Evolutionary conservation across 2,797 vertebrate species (phyloP).

Genomic region (Dallia pectoralis): DNA sequence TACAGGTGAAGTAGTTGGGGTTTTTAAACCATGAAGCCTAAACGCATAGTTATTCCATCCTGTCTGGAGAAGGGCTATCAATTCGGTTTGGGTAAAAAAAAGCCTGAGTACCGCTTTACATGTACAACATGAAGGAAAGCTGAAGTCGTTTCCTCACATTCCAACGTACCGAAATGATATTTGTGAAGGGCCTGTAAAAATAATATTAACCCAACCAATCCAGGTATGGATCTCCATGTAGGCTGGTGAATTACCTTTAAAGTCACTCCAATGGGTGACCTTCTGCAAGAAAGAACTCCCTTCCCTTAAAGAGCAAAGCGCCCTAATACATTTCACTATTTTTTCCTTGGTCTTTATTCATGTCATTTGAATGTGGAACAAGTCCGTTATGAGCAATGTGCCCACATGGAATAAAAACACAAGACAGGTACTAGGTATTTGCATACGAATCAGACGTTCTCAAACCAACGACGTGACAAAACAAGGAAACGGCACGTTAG

Average conservation of each 20-base stretch:
- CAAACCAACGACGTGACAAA: not conserved
- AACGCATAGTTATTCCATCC: too few species aligned
- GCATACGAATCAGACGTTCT: not conserved
- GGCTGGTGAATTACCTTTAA: slow-evolving; percentile 26
- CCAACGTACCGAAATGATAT: not conserved
- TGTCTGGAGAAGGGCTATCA: not conserved
- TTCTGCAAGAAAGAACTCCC: slow-evolving; percentile 47
- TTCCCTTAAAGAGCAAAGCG: slow-evolving; percentile 53
- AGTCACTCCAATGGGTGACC: slow-evolving; percentile 39
- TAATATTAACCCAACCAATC: slow-evolving; percentile 27
- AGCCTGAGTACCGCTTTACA: not conserved
- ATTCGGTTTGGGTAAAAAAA: not conserved
- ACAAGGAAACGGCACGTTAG: slow-evolving; percentile 34
- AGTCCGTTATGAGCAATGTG: too few species aligned
- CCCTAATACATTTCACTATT: slow-evolving; percentile 33
- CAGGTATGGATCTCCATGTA: slow-evolving; percentile 23
- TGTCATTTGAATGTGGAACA: too few species aligned
- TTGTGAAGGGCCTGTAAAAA: slow-evolving; percentile 7
- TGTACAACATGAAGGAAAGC: slow-evolving; percentile 6
- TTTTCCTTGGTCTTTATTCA: too few species aligned
- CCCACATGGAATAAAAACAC: slow-evolving; percentile 5
- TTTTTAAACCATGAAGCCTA: not conserved
- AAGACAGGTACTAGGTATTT: not conserved
- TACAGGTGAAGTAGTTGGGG: not conserved
- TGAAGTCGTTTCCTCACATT: not conserved